phyloP scores from a whole-genome alignment of 2,797 vertebrate species.

The Micropoecilia bifurca region DNA sequence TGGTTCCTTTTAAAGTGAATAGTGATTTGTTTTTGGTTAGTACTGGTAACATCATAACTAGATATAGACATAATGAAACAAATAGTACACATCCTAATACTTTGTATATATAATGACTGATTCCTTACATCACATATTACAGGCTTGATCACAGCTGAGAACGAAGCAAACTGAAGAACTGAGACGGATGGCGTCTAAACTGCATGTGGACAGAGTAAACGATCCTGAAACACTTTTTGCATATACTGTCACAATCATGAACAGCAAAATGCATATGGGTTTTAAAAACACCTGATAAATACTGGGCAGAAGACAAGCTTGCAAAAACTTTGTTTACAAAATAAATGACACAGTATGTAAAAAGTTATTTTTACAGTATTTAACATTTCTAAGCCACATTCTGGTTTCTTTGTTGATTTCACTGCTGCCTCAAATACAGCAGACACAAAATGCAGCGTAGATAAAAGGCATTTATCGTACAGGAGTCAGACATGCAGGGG shows the following conservation, averaged over 20 bases:
- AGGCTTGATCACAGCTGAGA: conserved; percentile 19
- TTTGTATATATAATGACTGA: conserved; percentile 25
- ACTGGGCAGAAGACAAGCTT: conserved; percentile 29
- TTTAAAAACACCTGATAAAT: conserved; percentile 31
- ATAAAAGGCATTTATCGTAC: conserved; percentile 27
- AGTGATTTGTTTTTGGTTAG: conserved; percentile 13
- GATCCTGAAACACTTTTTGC: conserved; percentile 13
- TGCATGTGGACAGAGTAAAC: conserved; percentile 21
- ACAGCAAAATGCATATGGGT: conserved; percentile 33
- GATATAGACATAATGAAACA: conserved; percentile 20
- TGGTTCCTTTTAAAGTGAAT: conserved; percentile 33
- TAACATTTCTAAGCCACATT: conserved; percentile 27
- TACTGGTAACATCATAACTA: conserved; percentile 30
- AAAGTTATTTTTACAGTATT: not conserved
- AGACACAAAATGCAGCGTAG: conserved; percentile 16
- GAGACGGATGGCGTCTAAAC: conserved; percentile 15
- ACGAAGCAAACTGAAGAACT: conserved; percentile 32
- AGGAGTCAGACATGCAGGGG: conserved; percentile 50
- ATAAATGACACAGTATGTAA: conserved; percentile 43
- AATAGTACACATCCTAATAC: conserved; percentile 13
- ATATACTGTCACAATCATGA: conserved; percentile 29
- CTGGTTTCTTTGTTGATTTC: conserved; percentile 38
- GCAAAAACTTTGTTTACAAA: conserved; percentile 24
- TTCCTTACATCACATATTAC: conserved; percentile 25
- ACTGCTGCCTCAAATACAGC: conserved; percentile 25